Base-by-base conservation (phyloP, 1,140 invertebrate genomes). In the Eupeodes corollae region DNA sequence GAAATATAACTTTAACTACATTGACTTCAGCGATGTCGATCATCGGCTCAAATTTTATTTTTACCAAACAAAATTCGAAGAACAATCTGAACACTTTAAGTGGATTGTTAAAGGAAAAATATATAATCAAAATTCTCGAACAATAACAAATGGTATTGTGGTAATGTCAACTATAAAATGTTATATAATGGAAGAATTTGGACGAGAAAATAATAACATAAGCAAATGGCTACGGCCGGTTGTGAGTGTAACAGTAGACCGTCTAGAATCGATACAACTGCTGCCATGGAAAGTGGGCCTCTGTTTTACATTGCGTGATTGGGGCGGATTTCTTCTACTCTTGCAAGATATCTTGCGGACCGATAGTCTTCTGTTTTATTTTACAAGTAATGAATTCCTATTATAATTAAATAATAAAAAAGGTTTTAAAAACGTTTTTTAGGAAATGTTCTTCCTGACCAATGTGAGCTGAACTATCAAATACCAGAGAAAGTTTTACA, bases 21-120 rank as follows among this genome's bases (percentile, higher is more conserved):
- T 51, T 12, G 68, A 78, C 52, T 78, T 76, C 31, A 66, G 62
- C 40, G 69, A 70, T 48, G 59, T 78, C 13, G 77, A 79, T 67
- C 75, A 77, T 49, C 70, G 77, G 44, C 60, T 79, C 14, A 79
- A 78, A 54, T 56, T 76, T 2, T 73, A 75, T 57, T 69, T 79
- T 32, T 73, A 75, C 56, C 61, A 76, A 35, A 68, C 67, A 44
- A 65, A 77, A 55, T 77, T 79, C 48, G 72, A 76, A 44, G 69
- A 75, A 33, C 61, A 69, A 42, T 73, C 70, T 26, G 77, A 79
- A 63, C 70, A 75, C 45, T 64, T 78, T 8, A 66, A 73, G 41
- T 65, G 77, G 58, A 53, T 79, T 37, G 59, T 73, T 8, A 69
- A 70, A 49, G 75, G 76, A 52, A 59, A 68, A 32, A 70, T 76